A percentile compares a stretch with the other conserved stretches of the same genome.
phyloP scores from a whole-genome alignment of 2,797 vertebrate species.

The Chrysocyon brachyurus region DNA sequence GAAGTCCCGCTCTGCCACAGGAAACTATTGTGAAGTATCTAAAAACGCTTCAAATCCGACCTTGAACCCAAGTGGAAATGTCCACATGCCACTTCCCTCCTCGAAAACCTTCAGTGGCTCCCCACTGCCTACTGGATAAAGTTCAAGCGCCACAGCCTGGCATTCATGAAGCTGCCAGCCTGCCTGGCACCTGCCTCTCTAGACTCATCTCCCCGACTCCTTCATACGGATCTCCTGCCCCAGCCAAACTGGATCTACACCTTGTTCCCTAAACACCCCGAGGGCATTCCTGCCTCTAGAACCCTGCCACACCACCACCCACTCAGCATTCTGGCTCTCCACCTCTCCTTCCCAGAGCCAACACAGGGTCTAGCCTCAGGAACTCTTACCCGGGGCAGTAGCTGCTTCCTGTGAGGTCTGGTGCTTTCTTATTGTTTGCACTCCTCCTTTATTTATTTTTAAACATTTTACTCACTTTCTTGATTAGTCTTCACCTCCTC shows the following conservation, averaged over 20 bases:
- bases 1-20: slow-evolving; percentile 78
- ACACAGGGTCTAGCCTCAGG: background rate
- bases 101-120: slow-evolving; percentile 55
- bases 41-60: slow-evolving; percentile 78
- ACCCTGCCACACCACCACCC: fast-evolving
- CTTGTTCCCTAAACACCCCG: background rate
- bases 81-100: slow-evolving; percentile 58
- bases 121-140: slow-evolving; percentile 53
- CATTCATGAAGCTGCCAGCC: background rate
- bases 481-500: background rate
- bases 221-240: background rate
- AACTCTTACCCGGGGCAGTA: background rate
- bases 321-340: background rate
- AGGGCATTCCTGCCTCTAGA: background rate
- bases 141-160: background rate
- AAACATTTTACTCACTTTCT: background rate
- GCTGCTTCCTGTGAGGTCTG: slow-evolving; percentile 63
- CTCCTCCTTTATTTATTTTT: background rate
- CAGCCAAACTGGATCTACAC: background rate
- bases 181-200: background rate
- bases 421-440: background rate
- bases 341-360: background rate
- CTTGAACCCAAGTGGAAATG: slow-evolving; percentile 75
- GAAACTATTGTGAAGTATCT: slow-evolving; percentile 76
- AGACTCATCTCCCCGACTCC: background rate